These are phyloP conservation scores for Apocheima hispidaria DNA, from an alignment of 2,888 invertebrate species.

Conservation along the genomic window DNA sequence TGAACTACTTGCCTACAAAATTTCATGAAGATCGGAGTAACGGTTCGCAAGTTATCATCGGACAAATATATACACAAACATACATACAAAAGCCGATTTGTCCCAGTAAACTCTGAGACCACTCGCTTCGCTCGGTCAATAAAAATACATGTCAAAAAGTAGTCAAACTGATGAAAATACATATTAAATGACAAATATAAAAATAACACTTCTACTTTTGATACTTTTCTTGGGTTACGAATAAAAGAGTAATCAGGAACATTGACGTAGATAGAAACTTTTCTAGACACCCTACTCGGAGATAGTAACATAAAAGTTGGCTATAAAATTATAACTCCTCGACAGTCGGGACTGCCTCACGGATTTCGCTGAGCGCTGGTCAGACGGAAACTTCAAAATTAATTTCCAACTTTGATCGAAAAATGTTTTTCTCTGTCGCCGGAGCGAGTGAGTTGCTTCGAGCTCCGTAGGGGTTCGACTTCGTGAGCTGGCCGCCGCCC, in stretches of 20 bases:
- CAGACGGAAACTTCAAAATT: constrained; percentile 77
- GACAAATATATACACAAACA: too few relatives aligned
- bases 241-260: neutral
- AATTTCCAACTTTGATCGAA: constrained; percentile 80
- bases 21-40: too few relatives aligned
- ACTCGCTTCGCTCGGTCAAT: too few relatives aligned
- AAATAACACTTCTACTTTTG: too few relatives aligned
- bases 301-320: constrained; percentile 49
- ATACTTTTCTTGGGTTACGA: too few relatives aligned
- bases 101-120: too few relatives aligned
- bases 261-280: neutral
- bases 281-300: constrained; percentile 4
- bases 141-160: too few relatives aligned
- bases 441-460: constrained; percentile 49
- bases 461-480: constrained; percentile 41
- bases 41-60: too few relatives aligned
- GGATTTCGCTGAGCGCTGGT: constrained; percentile 60
- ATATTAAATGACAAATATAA: too few relatives aligned
- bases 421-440: constrained; percentile 70
- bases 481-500: constrained; percentile 24
- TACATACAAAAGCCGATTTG: too few relatives aligned
- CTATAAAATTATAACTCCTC: constrained; percentile 68
- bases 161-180: too few relatives aligned
- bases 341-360: constrained; percentile 56
- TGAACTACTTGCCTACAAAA: too few relatives aligned